Conservation (phyloP, 2,797 vertebrate species). For the Smutsia gigantea region DNA sequence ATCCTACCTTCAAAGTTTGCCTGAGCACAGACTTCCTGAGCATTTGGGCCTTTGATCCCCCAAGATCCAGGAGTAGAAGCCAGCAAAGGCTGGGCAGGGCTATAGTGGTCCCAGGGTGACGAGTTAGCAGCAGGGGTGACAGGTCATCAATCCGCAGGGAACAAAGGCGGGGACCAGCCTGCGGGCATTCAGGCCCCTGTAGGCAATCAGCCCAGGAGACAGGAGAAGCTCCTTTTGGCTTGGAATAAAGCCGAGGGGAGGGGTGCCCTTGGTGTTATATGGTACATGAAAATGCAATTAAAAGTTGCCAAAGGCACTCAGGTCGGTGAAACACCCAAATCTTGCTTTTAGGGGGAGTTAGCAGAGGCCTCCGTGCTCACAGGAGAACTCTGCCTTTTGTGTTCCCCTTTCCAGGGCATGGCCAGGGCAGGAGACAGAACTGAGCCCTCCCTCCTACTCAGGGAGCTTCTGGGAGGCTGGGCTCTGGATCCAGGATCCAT, state of each 20-base stretch:
- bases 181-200: not conserved
- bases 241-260: not conserved
- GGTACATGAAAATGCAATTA: not conserved
- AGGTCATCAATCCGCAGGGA: conserved; percentile 52
- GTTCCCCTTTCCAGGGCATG: too few relatives aligned
- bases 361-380: not conserved
- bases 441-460: not conserved
- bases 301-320: not conserved
- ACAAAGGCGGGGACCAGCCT: conserved; percentile 36
- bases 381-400: not conserved
- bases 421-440: not conserved
- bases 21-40: conserved; percentile 79
- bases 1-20: conserved; percentile 55
- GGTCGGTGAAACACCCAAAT: not conserved
- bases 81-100: conserved; percentile 17
- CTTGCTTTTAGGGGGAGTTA: not conserved
- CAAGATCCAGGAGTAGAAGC: conserved; percentile 23
- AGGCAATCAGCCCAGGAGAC: conserved; percentile 17
- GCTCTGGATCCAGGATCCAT: not conserved
- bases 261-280: not conserved
- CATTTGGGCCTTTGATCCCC: conserved; percentile 72
- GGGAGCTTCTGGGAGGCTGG: conserved; percentile 71
- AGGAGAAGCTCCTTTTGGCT: conserved; percentile 51
- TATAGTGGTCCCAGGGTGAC: not conserved
- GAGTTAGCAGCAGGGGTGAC: not conserved